Base-by-base conservation (phyloP, 1,140 invertebrate genomes). In the Saccostrea echinata region DNA sequence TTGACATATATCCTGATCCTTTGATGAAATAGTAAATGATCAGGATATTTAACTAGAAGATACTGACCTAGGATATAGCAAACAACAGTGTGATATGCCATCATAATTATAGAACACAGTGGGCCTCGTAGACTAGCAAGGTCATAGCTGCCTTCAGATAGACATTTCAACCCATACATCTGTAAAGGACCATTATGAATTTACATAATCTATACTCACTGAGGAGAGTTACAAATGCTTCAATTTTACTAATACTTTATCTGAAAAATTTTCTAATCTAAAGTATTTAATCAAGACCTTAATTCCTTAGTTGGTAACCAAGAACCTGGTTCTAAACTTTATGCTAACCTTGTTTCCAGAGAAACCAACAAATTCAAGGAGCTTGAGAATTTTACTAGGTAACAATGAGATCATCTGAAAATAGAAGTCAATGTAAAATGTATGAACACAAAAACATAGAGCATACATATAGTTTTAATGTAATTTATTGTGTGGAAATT, bases 351-450 rank as follows among this genome's bases (percentile, higher is more conserved):
- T 97, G 94, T 98, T 97, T 24, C 98, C 98, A 52, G 97, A 97
- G 94, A 99, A 99, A 53, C 98, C 98, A 92, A 99, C 98, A 94
- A 99, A 98, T 94, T 99, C 98, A 35, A 99, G 94, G 51, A 99
- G 94, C 93, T 98, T 98, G 88, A 99, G 96, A 61, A 99, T 96
- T 92, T 97, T 96, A 24, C 96, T 96, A 0, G 98, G 98, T 82
- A 99, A 95, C 90, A 98, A 95, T 0, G 98, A 98, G 84, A 99
- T 98, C 97, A 99, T 98, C 95, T 97, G 91, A 89, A 92, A 92
- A 90, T 52, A 68, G 84, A 86, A 86, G 30, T 71, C 21, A 76
- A 9, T 43, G 4, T 43, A 43, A 43, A 43, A 43, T 43, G 4
- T 6, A 43, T 43, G 43, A 43, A 43, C 43, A 43, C 4, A 1